Evolutionary conservation across 92 coral and sea anemone genomes (phyloP), one percentile per base, ranked within the genome.

Genomic region (Phenganax stokvisi): DNA sequence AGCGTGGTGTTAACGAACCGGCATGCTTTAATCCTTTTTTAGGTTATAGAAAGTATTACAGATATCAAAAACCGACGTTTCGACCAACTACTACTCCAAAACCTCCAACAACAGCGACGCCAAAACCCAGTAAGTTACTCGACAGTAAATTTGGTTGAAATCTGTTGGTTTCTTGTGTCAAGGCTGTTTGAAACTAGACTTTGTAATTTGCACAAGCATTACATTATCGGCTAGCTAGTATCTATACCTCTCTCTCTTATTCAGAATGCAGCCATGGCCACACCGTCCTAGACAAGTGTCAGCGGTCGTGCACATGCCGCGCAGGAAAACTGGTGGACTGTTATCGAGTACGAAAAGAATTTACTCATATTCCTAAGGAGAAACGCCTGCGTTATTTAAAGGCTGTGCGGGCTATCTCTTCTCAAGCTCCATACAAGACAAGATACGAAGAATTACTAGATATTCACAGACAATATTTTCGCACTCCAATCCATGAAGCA

Each of bases 401-500:
- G 13, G 74, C 53, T 44, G 83, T 79, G 62, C 60, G n/a, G 51
- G 25, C 59, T 64, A 56, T 65, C 17, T 79, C 83, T 10, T 51
- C 83, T 17, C 73, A 65, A 28, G 52, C 67, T 12, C 74, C 55
- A 27, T 79, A 63, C 53, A 79, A 79, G 74, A 65, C 8, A 17
- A 63, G 56, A 53, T 79, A 79, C 57, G 83, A 79, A 29, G 30
- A 72, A 63, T 54, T 79, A 13, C 25, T 79, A 10, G 69, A 54
- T 2, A 51, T 47, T 25, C 83, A 79, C 63, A 63, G 17, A 27
- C 28, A 16, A 54, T 29, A 78, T 12, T 91, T 88, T 77, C 9
- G 68, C 3, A 80, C 83, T 8, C 89, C 89, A 6, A 91, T 93
- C 75, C 96, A 93, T 77, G 81, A 77, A 20, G 29, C 51, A 6